Evolutionary conservation across 2,797 vertebrate genomes (phyloP).

Genomic region (Yasuhikotakia modesta): DNA sequence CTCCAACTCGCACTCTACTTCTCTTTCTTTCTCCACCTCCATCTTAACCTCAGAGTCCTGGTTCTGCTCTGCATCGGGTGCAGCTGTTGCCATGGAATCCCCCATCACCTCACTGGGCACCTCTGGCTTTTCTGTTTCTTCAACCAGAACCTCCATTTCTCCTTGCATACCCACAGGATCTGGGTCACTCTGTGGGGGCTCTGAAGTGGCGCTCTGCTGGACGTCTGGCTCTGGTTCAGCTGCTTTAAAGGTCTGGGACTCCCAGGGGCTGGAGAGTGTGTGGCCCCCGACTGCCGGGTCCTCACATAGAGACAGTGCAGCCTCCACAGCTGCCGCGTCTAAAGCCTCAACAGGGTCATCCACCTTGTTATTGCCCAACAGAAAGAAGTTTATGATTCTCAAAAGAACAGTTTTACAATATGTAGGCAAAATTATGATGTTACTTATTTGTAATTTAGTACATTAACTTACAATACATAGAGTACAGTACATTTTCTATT

Average conservation of each 20-base stretch:
- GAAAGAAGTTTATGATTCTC: not conserved
- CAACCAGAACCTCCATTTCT: conserved; percentile 63
- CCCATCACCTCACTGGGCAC: conserved; percentile 15
- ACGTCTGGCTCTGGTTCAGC: conserved; percentile 63
- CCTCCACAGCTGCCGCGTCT: conserved; percentile 95
- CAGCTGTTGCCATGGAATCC: conserved; percentile 39
- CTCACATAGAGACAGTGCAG: conserved; percentile 93
- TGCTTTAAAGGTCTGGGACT: conserved; percentile 78
- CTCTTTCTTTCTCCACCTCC: conserved; percentile 56
- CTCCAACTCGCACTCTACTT: conserved; percentile 59
- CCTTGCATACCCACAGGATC: conserved; percentile 42
- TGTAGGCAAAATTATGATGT: no score
- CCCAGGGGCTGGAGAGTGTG: conserved; percentile 91
- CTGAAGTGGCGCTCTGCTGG: conserved; percentile 68
- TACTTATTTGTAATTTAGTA: no score
- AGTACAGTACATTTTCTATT: no score
- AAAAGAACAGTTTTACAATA: no score
- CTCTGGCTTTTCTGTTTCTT: conserved; percentile 60
- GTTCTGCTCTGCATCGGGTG: conserved; percentile 57
- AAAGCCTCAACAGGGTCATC: conserved; percentile 93
- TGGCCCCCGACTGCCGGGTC: conserved; percentile 89
- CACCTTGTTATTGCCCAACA: conserved; percentile 73
- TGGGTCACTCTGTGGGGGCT: conserved; percentile 35
- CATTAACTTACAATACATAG: no score
- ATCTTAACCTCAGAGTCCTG: conserved; percentile 44